Percentiles rank a stretch among this genome's conserved stretches.
phyloP scores from a whole-genome alignment of 2,113 vertebrate species.

The Promerops cafer region DNA sequence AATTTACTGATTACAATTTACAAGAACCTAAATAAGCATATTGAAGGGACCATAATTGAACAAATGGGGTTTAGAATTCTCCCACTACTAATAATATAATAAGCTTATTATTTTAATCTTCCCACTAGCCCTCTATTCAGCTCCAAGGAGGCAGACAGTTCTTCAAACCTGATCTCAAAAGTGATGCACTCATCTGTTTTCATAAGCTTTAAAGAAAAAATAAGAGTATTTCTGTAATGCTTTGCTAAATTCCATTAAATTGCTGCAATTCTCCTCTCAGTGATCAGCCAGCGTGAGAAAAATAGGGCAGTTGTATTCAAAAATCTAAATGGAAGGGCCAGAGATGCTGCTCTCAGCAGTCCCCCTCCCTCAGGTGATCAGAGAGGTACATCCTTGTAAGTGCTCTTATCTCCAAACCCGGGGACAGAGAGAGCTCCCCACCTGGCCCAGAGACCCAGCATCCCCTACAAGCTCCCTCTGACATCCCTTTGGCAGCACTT shows the following conservation, averaged over 20 bases:
- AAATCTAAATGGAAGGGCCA: background rate
- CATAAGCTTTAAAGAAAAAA: background rate
- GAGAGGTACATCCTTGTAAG: background rate
- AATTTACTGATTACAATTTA: slow-evolving; percentile 64
- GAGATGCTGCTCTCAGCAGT: background rate
- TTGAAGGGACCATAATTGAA: slow-evolving; percentile 59
- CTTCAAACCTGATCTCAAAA: slow-evolving; percentile 28
- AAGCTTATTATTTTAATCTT: slow-evolving; percentile 55
- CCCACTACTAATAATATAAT: slow-evolving; percentile 51
- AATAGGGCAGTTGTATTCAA: background rate
- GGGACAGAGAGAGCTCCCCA: background rate
- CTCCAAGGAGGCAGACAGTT: slow-evolving; percentile 27
- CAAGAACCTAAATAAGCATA: slow-evolving; percentile 56
- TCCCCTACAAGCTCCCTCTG: background rate
- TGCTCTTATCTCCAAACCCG: background rate
- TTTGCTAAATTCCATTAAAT: background rate
- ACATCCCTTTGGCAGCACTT: background rate
- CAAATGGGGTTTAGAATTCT: slow-evolving; percentile 52
- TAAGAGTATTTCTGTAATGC: background rate
- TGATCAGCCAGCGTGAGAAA: background rate
- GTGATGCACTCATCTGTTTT: background rate
- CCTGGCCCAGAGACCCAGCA: background rate
- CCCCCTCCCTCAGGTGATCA: background rate
- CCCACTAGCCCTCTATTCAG: slow-evolving; percentile 7
- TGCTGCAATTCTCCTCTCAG: background rate